A percentile compares a stretch with the other conserved stretches of the same genome.
Evolutionary conservation across 1,140 invertebrate genomes (phyloP).

Genomic region (Arion vulgaris): DNA sequence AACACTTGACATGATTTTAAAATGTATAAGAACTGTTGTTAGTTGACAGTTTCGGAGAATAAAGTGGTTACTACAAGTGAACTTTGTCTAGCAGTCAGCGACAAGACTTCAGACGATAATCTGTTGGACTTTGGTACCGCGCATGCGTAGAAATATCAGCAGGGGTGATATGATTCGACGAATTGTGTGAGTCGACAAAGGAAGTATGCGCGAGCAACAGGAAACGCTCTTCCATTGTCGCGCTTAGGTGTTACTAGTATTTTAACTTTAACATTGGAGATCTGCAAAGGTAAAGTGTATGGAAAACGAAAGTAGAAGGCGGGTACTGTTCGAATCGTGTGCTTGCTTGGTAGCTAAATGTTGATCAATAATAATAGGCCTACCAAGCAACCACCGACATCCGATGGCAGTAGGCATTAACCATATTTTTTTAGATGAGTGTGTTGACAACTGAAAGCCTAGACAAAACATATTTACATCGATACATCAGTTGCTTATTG

Average conservation of each 20-base stretch:
- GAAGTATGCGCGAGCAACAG: background rate
- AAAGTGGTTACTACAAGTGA: background rate
- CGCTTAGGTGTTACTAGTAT: background rate
- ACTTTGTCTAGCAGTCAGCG: too few species aligned
- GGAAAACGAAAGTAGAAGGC: conserved; percentile 5
- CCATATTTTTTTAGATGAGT: background rate
- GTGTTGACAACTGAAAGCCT: background rate
- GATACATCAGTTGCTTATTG: background rate
- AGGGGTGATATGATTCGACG: conserved; percentile 18
- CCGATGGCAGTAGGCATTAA: background rate
- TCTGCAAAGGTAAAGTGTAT: background rate
- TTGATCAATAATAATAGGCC: background rate
- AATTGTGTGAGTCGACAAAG: background rate
- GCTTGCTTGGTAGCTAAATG: background rate
- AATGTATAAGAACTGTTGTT: conserved; percentile 18
- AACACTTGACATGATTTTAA: conserved; percentile 60
- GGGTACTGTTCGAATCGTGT: background rate
- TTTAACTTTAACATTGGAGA: background rate
- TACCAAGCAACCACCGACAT: conserved; percentile 1
- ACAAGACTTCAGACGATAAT: background rate
- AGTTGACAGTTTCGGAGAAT: too few species aligned
- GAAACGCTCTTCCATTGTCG: background rate
- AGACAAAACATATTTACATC: background rate
- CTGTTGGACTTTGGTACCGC: background rate
- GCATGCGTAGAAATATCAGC: background rate